A percentile compares a stretch with the other conserved stretches of the same genome.
Conservation (phyloP, 1,140 invertebrate genomes). For the Ptiloglossa arizonensis region DNA sequence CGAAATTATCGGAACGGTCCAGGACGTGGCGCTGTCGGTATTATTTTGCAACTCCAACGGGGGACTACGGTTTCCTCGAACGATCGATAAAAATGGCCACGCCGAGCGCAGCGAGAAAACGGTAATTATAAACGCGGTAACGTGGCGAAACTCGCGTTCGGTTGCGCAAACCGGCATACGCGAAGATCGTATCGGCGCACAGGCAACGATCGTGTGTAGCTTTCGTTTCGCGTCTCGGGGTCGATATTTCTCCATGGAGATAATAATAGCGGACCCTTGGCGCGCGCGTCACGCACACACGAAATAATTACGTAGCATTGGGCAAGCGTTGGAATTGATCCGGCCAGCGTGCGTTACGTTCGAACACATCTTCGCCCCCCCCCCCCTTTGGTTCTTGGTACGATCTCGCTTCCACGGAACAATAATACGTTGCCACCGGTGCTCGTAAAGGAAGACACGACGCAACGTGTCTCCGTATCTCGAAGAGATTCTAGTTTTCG, state of each 20-base stretch:
- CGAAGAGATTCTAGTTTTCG: not conserved
- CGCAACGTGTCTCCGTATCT: too few relatives aligned
- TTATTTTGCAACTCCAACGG: constrained; percentile 8
- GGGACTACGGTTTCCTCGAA: not conserved
- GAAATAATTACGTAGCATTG: constrained; percentile 50
- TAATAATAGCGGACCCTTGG: constrained; percentile 47
- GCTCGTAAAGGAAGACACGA: too few relatives aligned
- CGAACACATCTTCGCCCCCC: not conserved
- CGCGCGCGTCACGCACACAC: constrained; percentile 39
- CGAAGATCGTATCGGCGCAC: constrained; percentile 12
- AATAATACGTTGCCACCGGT: too few relatives aligned
- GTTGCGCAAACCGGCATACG: constrained; percentile 16
- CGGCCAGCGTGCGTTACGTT: constrained; percentile 19
- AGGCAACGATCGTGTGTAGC: not conserved
- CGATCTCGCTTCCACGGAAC: constrained; percentile 3
- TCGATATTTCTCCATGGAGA: constrained; percentile 49
- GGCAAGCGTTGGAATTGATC: constrained; percentile 45
- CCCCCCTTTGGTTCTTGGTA: not conserved
- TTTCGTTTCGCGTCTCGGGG: constrained; percentile 35
- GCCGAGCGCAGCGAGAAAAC: not conserved
- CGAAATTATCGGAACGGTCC: constrained; percentile 2
- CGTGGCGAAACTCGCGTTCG: not conserved
- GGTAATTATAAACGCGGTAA: constrained; percentile 21
- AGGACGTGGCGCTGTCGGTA: not conserved
- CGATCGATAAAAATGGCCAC: constrained; percentile 5